A percentile compares a stretch with the other conserved stretches of the same genome.
Conservation (phyloP, 2,888 invertebrate species). For the Temnothorax ravouxi region DNA sequence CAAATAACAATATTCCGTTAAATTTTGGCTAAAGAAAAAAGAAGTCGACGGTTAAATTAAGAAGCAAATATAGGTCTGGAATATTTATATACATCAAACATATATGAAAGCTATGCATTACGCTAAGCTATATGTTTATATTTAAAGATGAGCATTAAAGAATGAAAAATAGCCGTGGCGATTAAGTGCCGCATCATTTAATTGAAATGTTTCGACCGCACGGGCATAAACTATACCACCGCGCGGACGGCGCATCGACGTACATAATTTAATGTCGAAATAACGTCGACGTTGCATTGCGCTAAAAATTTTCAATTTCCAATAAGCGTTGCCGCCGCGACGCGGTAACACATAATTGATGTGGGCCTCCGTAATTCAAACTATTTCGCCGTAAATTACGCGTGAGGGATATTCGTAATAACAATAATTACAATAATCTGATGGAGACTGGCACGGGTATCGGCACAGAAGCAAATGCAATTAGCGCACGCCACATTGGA, state of each 20-base stretch:
- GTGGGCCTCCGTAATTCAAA: constrained; percentile 49
- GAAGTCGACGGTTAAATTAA: not conserved
- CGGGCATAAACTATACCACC: constrained; percentile 16
- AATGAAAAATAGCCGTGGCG: constrained; percentile 29
- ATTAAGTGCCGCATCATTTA: constrained; percentile 28
- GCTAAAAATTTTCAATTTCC: constrained; percentile 52
- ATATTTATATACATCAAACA: not conserved
- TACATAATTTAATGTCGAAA: constrained; percentile 47
- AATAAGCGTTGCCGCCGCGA: constrained; percentile 39
- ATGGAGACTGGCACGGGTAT: constrained; percentile 51
- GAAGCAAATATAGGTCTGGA: not conserved
- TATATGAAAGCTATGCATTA: not conserved
- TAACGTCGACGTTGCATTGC: constrained; percentile 31
- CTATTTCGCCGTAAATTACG: constrained; percentile 59
- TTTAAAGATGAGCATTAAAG: constrained; percentile 7
- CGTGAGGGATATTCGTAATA: constrained; percentile 60
- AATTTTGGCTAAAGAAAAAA: not conserved
- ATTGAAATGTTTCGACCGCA: constrained; percentile 27
- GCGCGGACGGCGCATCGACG: constrained; percentile 14
- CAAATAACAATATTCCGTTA: not conserved
- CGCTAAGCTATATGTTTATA: not conserved
- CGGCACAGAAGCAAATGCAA: constrained; percentile 54
- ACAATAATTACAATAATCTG: constrained; percentile 61
- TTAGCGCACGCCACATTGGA: constrained; percentile 55
- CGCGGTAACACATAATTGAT: constrained; percentile 52